Percentiles rank a stretch among this genome's conserved stretches.
phyloP scores from a whole-genome alignment of 2,113 vertebrate genomes.

The Oenanthe melanoleuca region DNA sequence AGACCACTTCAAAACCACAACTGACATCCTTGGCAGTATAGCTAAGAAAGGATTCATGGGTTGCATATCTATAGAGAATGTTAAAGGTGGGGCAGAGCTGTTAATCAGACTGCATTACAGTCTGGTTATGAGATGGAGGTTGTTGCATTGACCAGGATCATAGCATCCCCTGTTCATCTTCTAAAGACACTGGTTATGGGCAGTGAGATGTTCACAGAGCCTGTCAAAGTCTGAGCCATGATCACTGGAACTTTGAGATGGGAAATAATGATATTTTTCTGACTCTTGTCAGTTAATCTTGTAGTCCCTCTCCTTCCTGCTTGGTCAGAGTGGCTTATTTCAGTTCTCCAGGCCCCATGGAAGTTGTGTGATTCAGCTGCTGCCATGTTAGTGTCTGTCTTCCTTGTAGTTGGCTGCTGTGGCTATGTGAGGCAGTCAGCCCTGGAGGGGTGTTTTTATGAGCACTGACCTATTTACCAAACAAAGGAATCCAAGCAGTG shows the following conservation, averaged over 20 bases:
- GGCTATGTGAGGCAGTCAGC: constrained; percentile 1
- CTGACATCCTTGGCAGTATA: neutral
- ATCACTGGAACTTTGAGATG: neutral
- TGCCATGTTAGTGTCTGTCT: neutral
- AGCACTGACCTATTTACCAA: constrained; percentile 69
- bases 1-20: neutral
- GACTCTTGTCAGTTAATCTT: neutral
- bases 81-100: neutral
- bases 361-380: neutral
- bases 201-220: neutral
- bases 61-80: neutral
- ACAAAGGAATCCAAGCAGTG: constrained; percentile 14
- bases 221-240: neutral
- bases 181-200: neutral
- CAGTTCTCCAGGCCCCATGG: neutral
- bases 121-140: neutral
- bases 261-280: neutral
- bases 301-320: neutral
- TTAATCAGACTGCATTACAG: neutral
- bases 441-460: constrained; percentile 41
- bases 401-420: neutral
- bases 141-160: neutral
- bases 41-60: neutral
- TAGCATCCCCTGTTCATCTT: neutral
- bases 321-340: neutral